Base-by-base conservation (phyloP, 2,888 invertebrate species). In the Myathropa florea region DNA sequence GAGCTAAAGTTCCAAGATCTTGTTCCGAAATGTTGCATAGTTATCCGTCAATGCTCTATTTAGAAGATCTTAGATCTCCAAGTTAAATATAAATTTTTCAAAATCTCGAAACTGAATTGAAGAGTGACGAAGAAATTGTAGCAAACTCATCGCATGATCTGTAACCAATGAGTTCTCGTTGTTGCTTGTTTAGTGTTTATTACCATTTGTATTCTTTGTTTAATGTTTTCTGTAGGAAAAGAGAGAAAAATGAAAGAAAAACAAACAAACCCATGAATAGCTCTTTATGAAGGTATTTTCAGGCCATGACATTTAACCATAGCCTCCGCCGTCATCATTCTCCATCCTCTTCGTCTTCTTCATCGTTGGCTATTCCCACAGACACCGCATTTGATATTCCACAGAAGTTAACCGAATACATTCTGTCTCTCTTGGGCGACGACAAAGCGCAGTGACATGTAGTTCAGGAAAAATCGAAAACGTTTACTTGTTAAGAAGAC, bases 401-500 rank as follows among this genome's bases (percentile, higher is more conserved):
- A 85, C 83, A 86, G 73, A 83, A 86, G 78, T 83, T 75, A 72
- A 53, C 57, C 55, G 28, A 59, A 33, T 82, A 78, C 82, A 70
- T 70, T 78, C 84, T 68, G 63, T 46, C 67, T 57, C 30, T 10
- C 72, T 68, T 60, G 77, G 77, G 68, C 82, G 86, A 83, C 78
- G 78, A 67, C 84, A 79, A 79, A 86, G 72, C 73, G 65, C 77
- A 83, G 83, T 83, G 83, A 86, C 83, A 86, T 86, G 82, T 82
- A 78, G 78, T 82, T 73, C 72, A 77, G 82, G 86, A 78, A 83
- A 86, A 83, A 75, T 78, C 83, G 73, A 86, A 72, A 85, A 72
- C 46, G 53, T 75, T 82, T 78, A 73, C 83, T 85, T 70, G 77
- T 83, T 75, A 67, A 70, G 64, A 64, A 60, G 75, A 67, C 70